These are phyloP conservation scores for Zosterops hypoxanthus DNA, from an alignment of 2,113 vertebrate species.

Conservation along the genomic window DNA sequence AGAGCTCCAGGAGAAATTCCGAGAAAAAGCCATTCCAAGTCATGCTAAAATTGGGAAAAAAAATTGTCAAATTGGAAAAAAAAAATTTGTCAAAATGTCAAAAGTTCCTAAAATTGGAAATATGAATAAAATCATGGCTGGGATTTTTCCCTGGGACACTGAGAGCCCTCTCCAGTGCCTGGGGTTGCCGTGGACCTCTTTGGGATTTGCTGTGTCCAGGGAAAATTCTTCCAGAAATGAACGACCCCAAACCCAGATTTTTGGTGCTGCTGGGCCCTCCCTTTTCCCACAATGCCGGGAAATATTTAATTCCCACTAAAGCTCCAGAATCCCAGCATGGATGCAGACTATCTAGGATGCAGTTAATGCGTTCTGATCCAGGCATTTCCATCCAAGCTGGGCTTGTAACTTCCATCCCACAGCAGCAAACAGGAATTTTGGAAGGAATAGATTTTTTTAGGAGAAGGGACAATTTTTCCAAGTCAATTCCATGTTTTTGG, in stretches of 20 bases:
- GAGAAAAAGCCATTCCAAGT: neutral
- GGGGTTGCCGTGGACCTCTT: fast-evolving
- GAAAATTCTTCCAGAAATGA: neutral
- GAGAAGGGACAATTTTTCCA: neutral
- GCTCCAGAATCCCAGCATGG: neutral
- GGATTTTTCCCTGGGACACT: fast-evolving
- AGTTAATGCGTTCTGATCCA: neutral
- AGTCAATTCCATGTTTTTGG: neutral
- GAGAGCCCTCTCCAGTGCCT: neutral
- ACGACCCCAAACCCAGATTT: neutral
- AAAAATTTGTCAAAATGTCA: too few species aligned
- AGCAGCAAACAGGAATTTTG: neutral
- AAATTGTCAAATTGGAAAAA: neutral
- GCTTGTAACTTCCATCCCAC: neutral
- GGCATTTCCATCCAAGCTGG: neutral
- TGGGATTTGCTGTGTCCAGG: neutral
- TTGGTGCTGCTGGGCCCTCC: neutral
- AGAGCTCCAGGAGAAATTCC: neutral
- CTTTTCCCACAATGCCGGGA: neutral
- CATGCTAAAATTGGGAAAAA: neutral
- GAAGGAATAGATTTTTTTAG: neutral
- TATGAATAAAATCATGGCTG: fast-evolving
- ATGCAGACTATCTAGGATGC: neutral
- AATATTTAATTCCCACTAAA: neutral
- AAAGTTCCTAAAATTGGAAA: neutral